Evolutionary conservation across 2,888 invertebrate genomes (phyloP), one percentile per base, ranked within the genome.

Genomic region (Drosophila antonietae): DNA sequence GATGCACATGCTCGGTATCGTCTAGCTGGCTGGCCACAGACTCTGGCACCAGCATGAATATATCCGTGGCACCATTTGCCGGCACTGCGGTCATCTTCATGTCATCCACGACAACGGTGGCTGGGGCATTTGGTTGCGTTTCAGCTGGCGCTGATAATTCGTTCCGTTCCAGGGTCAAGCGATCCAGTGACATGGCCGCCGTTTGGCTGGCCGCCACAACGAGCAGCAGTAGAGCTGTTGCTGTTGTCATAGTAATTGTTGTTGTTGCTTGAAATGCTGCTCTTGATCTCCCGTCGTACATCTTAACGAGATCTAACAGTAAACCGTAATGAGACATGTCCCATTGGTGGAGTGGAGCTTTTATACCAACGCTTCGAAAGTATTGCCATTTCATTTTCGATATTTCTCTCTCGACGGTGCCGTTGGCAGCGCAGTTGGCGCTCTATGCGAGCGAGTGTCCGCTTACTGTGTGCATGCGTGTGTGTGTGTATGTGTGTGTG

Each of bases 271-370:
- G 18, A 55, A 67, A 55, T 57, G 60, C 64, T 68, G 62, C 81
- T 81, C 68, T 68, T 74, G 89, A 90, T 90, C 91, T 90, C 78
- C 81, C 87, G 84, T 81, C 81, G 84, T 84, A 91, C 92, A 92
- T 92, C 92, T 92, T 92, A 83, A 89, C 92, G 89, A 91, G 92
- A 92, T 92, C 92, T 91, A 87, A 90, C 90, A 90, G 91, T 90
- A 89, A 90, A 91, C 90, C 91, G 91, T 92, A 92, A 92, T 92
- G 92, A 92, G 91, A 92, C 92, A 90, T 90, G 92, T 89, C 89
- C 90, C 92, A 91, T 90, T 88, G 84, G 84, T 90, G 82, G 90
- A 89, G 89, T 86, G 79, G 86, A 80, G 91, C 92, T 92, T 92
- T 92, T 92, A 92, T 92, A 92, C 90, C 83, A 84, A 80, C 80